Evolutionary conservation across 2,113 vertebrate genomes (phyloP), one percentile per base, ranked within the genome.

Genomic region (Passerina amoena): DNA sequence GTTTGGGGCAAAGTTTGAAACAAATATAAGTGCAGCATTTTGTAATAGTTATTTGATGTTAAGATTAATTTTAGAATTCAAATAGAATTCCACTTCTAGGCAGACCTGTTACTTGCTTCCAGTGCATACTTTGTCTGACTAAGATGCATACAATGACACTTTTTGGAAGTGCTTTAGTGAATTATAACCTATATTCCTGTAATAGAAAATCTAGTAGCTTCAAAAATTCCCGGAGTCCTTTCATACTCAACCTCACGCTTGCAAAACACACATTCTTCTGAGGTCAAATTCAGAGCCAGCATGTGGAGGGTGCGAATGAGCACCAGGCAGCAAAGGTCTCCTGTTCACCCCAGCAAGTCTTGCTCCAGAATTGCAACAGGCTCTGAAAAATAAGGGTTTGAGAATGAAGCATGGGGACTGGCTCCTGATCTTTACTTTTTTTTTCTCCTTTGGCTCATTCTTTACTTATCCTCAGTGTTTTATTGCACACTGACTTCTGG

Each of bases 191-290:
- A 10, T 66, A 47, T 70, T 77, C 64, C 68, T 48, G 22, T 23
- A 8, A 22, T 14, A 16, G 63, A 38, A 82, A 47, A 82, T 50
- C 17, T 28, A 63, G 35, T 31, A 51, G 38, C 31, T 92, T 63
- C 12, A 35, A 38, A 51, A 90, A 21, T 47, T 51, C 20, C 23
- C 1, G 5, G 11, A 37, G 7, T 57, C 45, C 87, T 76, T 65
- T 61, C 9, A 3, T 45, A 38, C 3, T 25, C 19, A 14, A 16
- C 20, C 16, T 92, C 8, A 6, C 14, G 6, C 50, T 92, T 0
- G 0, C 37, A 64, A 64, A 84, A 12, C 35, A 31, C 15, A 0
- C 12, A 7, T 73, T 81, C 7, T 47, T 5, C 28, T 31, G 38
- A 42, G 38, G 7, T 54, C 22, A 90, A 81, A 66, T 18, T 27